Base-by-base conservation (phyloP, 2,888 invertebrate species). In the Zeuzera pyrina region DNA sequence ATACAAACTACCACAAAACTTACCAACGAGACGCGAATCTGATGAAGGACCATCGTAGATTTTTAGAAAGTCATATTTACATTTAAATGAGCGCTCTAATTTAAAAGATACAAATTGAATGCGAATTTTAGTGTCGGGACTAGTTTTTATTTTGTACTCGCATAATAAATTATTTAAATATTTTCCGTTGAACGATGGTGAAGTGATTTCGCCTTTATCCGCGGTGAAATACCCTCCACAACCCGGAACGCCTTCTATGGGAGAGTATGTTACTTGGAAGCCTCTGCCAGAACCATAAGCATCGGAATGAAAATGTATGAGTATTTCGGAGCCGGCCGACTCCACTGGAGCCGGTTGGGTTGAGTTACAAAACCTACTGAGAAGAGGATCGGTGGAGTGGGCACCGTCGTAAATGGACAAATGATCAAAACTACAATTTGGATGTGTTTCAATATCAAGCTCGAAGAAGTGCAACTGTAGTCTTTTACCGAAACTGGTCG, bases 301-400 rank as follows among this genome's bases (percentile, higher is more conserved):
- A 57, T 97, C 95, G 0, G 95, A 92, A 66, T 95, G 95, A 61
- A 97, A 96, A 57, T 91, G 86, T 27, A 94, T 67, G 3, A 84
- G 52, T 3, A 89, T 86, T 34, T 85, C 84, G 15, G 88, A 84
- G 12, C 90, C 87, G 2, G 90, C 86, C 4, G 92, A 87, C 21
- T 86, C 74, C 2, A 96, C 40, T 0, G 94, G 93, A 5, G 89
- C 78, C 0, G 95, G 94, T 45, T 88, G 81, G 1, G 87, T 85
- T 0, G 89, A 87, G 50, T 91, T 93, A 60, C 97, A 97, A 55
- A 87, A 92, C 49, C 85, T 87, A 30, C 84, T 87, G 23, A 94
- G 61, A 6, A 85, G 57, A 1, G 85, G 77, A 34, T 85, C 85
- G 8, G 66, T 66, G 2, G 58, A 51, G 26, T 64, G 66, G 12